Base-by-base conservation (phyloP, 2,113 vertebrate genomes). In the Octodon degus region DNA sequence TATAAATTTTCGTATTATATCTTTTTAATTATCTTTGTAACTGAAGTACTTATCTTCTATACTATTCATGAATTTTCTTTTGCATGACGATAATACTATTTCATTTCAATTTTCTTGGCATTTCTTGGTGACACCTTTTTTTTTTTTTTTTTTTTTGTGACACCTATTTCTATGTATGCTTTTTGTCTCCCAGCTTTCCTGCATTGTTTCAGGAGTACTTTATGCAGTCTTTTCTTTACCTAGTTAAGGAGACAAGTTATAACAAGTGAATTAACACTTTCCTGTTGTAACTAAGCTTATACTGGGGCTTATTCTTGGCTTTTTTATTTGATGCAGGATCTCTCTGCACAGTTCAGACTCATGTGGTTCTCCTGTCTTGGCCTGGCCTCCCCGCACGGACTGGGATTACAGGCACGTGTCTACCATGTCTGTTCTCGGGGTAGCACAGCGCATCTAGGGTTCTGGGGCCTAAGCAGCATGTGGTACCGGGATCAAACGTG, bases 31-130 rank as follows among this genome's bases (percentile, higher is more conserved):
- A 7, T 43, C 30, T 87, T 91, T 70, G 32, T 83, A 24, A 83
- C 27, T 50, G 70, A 55, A 79, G 50, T 89, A 74, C 40, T 84
- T 65, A 14, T 43, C 47, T 32, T 95, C 93, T 86, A 53, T 87
- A 72, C 53, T 90, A 30, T 93, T 94, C 25, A 89, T 96, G 67
- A 85, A 76, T 50, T 84, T 67, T 76, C 14, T 89, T 74, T 83
- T 47, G 24, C 68, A 19, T 70, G 25, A 37, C 67, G 25, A 16
- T 89, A 91, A 68, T 47, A 11, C 37, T 94, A 30, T 43, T 88
- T 95, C 37, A 84, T 95, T 89, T 91, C 80, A 80, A 76, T 85
- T 95, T 90, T 83, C 27, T 60, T 92, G 93, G 47, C 37, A 58
- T 80, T 95, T 95, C 47, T 90, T 96, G 47, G 19, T 93, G 25